These are phyloP conservation scores for Drosophila paramelanica DNA, from an alignment of 2,888 invertebrate genomes.

Conservation along the genomic window DNA sequence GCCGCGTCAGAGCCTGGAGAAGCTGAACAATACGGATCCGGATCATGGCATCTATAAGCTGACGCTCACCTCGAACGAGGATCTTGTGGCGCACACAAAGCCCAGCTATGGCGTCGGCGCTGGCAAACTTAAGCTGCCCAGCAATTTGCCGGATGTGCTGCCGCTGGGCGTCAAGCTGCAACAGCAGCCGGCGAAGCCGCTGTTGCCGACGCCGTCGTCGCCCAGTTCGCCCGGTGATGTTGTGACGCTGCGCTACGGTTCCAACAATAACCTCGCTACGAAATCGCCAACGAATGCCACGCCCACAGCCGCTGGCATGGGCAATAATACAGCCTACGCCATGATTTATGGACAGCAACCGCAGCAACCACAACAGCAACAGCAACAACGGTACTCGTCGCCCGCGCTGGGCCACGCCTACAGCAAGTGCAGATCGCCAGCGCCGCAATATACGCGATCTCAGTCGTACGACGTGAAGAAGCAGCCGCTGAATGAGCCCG, in stretches of 20 bases:
- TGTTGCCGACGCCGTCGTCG: conserved; percentile 1
- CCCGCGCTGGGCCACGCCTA: conserved; percentile 76
- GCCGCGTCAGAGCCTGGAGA: conserved; percentile 89
- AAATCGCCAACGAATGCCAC: conserved; percentile 62
- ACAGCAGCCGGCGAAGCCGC: conserved; percentile 63
- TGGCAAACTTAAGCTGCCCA: conserved; percentile 82
- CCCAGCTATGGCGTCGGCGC: conserved; percentile 71
- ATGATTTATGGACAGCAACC: conserved; percentile 65
- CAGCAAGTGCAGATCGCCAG: conserved; percentile 50
- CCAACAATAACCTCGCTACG: conserved; percentile 81
- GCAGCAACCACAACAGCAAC: conserved; percentile 41
- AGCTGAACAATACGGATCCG: conserved; percentile 87
- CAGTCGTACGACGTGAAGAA: conserved; percentile 83
- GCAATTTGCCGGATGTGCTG: conserved; percentile 86
- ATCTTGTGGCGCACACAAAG: conserved; percentile 79
- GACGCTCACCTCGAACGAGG: conserved; percentile 89
- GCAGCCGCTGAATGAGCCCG: conserved; percentile 66
- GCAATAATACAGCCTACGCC: conserved; percentile 53
- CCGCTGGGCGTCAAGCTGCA: conserved; percentile 86
- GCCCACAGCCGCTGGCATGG: conserved; percentile 28
- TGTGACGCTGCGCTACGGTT: conserved; percentile 82
- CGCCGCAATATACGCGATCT: conserved; percentile 81
- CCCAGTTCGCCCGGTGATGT: conserved; percentile 70
- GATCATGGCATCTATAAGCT: conserved; percentile 91
- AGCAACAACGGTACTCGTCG: conserved; percentile 78